Evolutionary conservation across 2,113 vertebrate genomes (phyloP).

Genomic region (Chloebia gouldiae): DNA sequence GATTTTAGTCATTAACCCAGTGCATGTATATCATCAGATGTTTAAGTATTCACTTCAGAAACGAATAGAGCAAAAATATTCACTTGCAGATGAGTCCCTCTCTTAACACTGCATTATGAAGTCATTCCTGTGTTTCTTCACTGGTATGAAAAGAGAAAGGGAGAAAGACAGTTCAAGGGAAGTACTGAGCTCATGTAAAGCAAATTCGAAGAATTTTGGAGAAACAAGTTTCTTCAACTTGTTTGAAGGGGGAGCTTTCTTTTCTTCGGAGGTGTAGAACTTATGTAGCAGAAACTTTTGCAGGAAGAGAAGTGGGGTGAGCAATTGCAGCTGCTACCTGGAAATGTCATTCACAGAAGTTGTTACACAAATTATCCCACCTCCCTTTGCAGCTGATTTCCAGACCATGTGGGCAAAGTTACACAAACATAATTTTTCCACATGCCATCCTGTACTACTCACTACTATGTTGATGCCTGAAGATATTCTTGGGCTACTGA

Average conservation of each 20-base stretch:
- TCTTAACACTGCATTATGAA: not conserved
- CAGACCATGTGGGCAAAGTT: not conserved
- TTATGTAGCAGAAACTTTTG: not conserved
- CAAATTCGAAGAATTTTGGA: not conserved
- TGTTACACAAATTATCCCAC: accelerated
- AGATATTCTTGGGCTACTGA: not conserved
- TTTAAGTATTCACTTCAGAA: not conserved
- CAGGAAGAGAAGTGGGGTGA: not conserved
- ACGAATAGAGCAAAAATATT: not conserved
- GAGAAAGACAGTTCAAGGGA: not conserved
- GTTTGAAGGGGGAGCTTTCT: not conserved
- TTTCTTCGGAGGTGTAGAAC: not conserved
- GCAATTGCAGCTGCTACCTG: not conserved
- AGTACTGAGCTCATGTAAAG: not conserved
- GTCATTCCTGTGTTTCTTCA: not conserved
- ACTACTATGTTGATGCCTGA: not conserved
- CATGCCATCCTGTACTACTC: not conserved
- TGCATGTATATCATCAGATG: not conserved
- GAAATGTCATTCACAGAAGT: not conserved
- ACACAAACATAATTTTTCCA: not conserved
- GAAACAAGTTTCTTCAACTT: not conserved
- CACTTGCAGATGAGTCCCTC: not conserved
- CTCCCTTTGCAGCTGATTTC: not conserved
- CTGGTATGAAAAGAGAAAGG: not conserved
- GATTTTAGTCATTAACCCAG: not conserved